Evolutionary conservation across 2,888 invertebrate species (phyloP).

Genomic region (Aspidapion aeneum): DNA sequence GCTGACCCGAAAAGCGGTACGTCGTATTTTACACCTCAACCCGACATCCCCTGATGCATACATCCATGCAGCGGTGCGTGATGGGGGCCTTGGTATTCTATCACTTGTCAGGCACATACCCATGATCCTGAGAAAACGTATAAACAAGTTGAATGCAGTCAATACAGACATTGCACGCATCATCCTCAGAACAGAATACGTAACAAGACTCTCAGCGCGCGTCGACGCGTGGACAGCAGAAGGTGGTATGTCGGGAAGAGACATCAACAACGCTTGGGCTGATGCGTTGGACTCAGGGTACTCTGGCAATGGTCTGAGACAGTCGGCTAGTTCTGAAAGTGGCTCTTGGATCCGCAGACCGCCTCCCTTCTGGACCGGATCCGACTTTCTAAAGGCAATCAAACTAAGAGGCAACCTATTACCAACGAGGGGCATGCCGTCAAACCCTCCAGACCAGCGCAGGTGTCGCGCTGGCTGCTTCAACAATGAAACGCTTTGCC

Average conservation of each 20-base stretch:
- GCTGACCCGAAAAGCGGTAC: slow-evolving; percentile 16
- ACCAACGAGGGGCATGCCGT: slow-evolving; percentile 29
- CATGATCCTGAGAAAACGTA: slow-evolving; percentile 9
- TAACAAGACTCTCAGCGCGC: no score
- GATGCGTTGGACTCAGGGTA: no score
- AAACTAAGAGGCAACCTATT: slow-evolving; percentile 33
- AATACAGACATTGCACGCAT: slow-evolving; percentile 13
- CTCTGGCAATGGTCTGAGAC: slow-evolving; percentile 22
- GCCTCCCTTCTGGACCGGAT: slow-evolving; percentile 31
- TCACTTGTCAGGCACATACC: slow-evolving; percentile 26
- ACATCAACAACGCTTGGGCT: background rate
- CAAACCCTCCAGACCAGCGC: slow-evolving; percentile 20
- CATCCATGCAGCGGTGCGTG: no score
- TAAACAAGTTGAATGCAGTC: slow-evolving; percentile 6
- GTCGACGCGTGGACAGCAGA: background rate
- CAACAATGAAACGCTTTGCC: background rate
- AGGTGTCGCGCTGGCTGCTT: background rate
- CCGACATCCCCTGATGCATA: slow-evolving; percentile 51
- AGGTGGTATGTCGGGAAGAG: slow-evolving; percentile 10
- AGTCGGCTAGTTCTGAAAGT: background rate
- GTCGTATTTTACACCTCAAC: slow-evolving; percentile 43
- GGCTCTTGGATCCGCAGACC: slow-evolving; percentile 24
- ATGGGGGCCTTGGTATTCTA: no score
- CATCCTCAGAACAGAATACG: slow-evolving; percentile 15
- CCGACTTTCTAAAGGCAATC: slow-evolving; percentile 30